Base-by-base conservation (phyloP, 1,140 invertebrate species). In the Drosophila serrata region DNA sequence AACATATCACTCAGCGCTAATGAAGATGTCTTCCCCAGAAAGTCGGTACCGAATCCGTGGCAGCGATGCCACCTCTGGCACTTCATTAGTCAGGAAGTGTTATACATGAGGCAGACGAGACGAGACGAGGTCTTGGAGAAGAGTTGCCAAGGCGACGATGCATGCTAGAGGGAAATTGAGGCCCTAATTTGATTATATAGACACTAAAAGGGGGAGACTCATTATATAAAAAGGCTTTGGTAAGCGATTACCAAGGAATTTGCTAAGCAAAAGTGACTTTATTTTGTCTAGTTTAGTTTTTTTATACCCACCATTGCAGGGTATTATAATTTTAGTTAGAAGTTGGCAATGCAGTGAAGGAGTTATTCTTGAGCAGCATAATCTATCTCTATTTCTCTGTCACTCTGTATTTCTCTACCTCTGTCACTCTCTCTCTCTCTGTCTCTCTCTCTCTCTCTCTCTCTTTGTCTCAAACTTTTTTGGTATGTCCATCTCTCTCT, bases 21-120 rank as follows among this genome's bases (percentile, higher is more conserved):
- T 87, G 82, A 87, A 87, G 82, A 88, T 82, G 82, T 87, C 53
- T 72, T 31, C n/a, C 35, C n/a, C 39, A 43, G 40, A 35, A 70
- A 55, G 39, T 8, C 53, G 62, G 49, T 35, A 45, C 40, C 43
- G 42, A 72, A 33, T 72, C 67, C 62, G 62, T 82, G 76, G 57
- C 75, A 53, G 29, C 43, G 60, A 58, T 58, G 72, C 61, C 62
- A 61, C 43, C 59, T 63, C 82, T 75, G 75, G 59, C 53, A 63
- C 67, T 87, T 75, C 75, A 86, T 86, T 86, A 87, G 67, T 82
- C 80, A 87, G 82, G 82, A 87, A 88, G 80, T 88, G 82, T 88
- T 87, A 87, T 77, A 84, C 75, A 72, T 78, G 75, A 70, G 37
- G 45, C 73, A 62, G 27, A 13, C n/a, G 46, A 49, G 46, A 31